phyloP scores from a whole-genome alignment of 2,888 invertebrate species.

The Rhopalosiphum nymphaeae region DNA sequence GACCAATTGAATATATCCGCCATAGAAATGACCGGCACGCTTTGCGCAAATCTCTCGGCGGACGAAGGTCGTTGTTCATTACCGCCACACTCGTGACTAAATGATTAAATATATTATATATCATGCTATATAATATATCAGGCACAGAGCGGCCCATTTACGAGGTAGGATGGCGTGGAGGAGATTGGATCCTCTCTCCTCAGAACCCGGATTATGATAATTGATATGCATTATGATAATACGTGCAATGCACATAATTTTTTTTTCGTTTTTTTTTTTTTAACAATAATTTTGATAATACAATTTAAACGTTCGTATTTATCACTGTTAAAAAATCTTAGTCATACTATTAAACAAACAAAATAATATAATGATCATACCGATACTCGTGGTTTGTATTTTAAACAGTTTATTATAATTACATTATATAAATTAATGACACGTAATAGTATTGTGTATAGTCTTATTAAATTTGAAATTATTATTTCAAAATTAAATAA shows the following conservation, averaged over 20 bases:
- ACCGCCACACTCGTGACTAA: not conserved
- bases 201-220: not conserved
- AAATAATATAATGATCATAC: not conserved
- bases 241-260: not conserved
- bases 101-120: not conserved
- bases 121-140: not conserved
- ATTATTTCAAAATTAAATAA: not conserved
- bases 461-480: not conserved
- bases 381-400: not conserved
- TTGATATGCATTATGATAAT: not conserved
- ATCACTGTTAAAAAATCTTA: not conserved
- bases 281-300: not conserved
- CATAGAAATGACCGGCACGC: not conserved
- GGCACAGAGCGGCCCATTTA: not conserved
- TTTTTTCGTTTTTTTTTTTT: not conserved
- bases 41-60: not conserved
- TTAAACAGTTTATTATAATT: not conserved
- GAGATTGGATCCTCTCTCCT: not conserved
- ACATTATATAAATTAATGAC: not conserved
- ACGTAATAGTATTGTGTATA: not conserved
- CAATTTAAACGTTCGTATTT: not conserved
- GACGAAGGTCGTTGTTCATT: not conserved
- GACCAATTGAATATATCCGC: constrained; percentile 19
- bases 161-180: not conserved
- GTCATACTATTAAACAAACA: not conserved